Base-by-base conservation (phyloP, 1,140 invertebrate genomes). In the Drosophila sturtevanti region DNA sequence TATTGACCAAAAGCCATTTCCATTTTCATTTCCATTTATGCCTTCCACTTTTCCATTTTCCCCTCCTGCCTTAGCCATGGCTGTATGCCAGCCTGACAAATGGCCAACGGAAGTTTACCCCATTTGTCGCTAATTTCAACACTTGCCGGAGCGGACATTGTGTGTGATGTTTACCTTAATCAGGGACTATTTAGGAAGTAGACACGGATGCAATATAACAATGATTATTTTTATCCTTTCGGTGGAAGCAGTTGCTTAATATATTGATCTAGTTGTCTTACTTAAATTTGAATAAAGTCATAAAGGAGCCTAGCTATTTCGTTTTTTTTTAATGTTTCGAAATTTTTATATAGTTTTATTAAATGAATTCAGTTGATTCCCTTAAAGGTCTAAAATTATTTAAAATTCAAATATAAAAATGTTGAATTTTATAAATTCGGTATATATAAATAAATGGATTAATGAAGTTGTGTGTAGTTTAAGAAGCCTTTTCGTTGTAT, bases 31-130 rank as follows among this genome's bases (percentile, higher is more conserved):
- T 48, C 41, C 41, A 48, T 48, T 48, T 48, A 7, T 5, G 41
- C 10, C 41, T 31, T 31, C 9, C 16, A 6, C n/a, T 21, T 21
- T 18, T 0, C 16, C 41, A 7, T 44, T n/a, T n/a, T n/a, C 41
- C 41, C 67, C 61, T 14, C 31, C n/a, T 22, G 16, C 37, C 65
- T 16, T 9, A 5, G 16, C 41, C 10, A 9, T 31, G 1, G 1
- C 24, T 24, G 4, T 24, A 24, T 24, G 63, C 31, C 35, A 55
- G 12, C 54, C 59, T 48, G 64, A 65, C 68, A 70, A 86, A 76
- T 82, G 65, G 63, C 38, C 27, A 58, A 77, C 79, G 84, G 84
- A 87, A 87, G 79, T 87, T 48, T 56, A 64, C 61, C 76, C 79
- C 79, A 89, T 82, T 89, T 89, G 79, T 79, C 63, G 72, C 56